A percentile compares a stretch with the other conserved stretches of the same genome.
These are phyloP conservation scores for Ostrea denselamellosa DNA, from an alignment of 1,140 invertebrate species.

Conservation along the genomic window DNA sequence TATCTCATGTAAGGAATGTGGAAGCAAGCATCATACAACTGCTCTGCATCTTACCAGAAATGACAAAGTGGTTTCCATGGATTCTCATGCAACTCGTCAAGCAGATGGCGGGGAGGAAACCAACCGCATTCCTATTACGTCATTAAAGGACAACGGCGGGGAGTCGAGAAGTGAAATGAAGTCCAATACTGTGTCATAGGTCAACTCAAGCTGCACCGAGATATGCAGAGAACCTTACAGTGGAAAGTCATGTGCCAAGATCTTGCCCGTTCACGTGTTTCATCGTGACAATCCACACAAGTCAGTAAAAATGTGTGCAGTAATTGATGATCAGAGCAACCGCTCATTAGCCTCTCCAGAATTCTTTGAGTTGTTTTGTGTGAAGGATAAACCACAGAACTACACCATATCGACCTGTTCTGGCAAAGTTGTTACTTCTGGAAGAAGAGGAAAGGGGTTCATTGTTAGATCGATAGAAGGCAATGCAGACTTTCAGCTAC, in stretches of 20 bases:
- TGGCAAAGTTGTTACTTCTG: slow-evolving; percentile 35
- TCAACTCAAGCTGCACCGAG: slow-evolving; percentile 49
- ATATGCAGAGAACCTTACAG: slow-evolving; percentile 32
- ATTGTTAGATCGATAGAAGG: slow-evolving; percentile 33
- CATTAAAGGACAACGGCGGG: slow-evolving; percentile 13
- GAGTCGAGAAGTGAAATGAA: slow-evolving; percentile 11
- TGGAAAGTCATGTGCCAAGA: slow-evolving; percentile 55
- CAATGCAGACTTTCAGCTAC: not conserved
- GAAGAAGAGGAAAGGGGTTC: slow-evolving; percentile 17
- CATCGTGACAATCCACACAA: slow-evolving; percentile 27
- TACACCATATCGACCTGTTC: slow-evolving; percentile 50
- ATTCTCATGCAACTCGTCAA: not conserved
- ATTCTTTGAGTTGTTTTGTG: slow-evolving; percentile 44
- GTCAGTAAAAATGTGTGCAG: slow-evolving; percentile 40
- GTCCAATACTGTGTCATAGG: not conserved
- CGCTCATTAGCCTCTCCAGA: slow-evolving; percentile 28
- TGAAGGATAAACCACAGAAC: not conserved
- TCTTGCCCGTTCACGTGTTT: slow-evolving; percentile 46
- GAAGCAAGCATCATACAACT: slow-evolving; percentile 23
- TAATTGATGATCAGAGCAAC: slow-evolving; percentile 58
- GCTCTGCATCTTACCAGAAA: slow-evolving; percentile 27
- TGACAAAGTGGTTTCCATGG: not conserved
- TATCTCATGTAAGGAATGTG: slow-evolving; percentile 27
- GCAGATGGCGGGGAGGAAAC: not conserved
- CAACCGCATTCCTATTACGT: not conserved